These are phyloP conservation scores for Chironomus tepperi DNA, from an alignment of 1,140 invertebrate species.

Conservation along the genomic window DNA sequence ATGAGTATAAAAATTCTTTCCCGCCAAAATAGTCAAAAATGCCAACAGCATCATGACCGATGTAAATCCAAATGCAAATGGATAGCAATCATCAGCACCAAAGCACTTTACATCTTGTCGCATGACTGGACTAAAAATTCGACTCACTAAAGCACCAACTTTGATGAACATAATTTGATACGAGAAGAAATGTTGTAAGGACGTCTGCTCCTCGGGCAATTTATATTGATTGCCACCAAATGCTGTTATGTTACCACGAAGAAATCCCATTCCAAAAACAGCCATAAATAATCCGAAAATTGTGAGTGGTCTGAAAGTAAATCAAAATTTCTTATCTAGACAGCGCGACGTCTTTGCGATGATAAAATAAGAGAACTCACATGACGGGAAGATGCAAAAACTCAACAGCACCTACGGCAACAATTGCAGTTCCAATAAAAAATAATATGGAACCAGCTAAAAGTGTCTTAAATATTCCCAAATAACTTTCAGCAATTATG, in stretches of 20 bases:
- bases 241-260: background rate
- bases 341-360: too few relatives aligned
- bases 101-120: slow-evolving; percentile 48
- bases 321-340: background rate
- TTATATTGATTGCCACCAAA: background rate
- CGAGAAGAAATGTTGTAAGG: background rate
- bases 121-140: slow-evolving; percentile 50
- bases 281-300: background rate
- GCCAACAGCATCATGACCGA: slow-evolving; percentile 47
- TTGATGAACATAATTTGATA: slow-evolving; percentile 46
- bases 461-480: background rate
- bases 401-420: background rate
- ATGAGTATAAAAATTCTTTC: slow-evolving; percentile 46
- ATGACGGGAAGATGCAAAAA: background rate
- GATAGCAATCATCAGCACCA: slow-evolving; percentile 48
- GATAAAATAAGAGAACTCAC: background rate
- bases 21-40: slow-evolving; percentile 48
- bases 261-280: background rate
- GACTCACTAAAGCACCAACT: slow-evolving; percentile 49
- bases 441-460: background rate
- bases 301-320: background rate
- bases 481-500: background rate
- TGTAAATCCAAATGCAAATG: slow-evolving; percentile 56
- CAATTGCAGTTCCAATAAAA: background rate
- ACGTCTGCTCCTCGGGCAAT: background rate